Percentiles rank a stretch among this genome's conserved stretches.
phyloP scores from a whole-genome alignment of 2,888 invertebrate genomes.

The Netelia melanura region DNA sequence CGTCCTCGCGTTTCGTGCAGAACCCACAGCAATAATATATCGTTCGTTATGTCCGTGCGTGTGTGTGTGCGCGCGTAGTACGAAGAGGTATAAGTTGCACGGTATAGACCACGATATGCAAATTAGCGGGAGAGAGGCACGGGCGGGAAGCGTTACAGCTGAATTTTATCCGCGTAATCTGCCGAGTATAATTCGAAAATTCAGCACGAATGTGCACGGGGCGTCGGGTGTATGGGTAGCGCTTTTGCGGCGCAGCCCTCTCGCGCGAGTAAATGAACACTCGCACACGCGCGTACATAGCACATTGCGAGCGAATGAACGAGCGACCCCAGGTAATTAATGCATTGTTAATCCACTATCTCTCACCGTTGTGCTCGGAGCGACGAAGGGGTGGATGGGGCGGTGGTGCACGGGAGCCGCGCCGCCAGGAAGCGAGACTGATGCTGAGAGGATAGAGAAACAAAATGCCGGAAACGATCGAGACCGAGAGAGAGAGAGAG shows the following conservation, averaged over 20 bases:
- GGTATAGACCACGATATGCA: slow-evolving; percentile 72
- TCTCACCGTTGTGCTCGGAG: slow-evolving; percentile 67
- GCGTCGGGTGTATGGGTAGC: background rate
- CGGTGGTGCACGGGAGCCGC: slow-evolving; percentile 14
- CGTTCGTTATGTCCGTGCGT: slow-evolving; percentile 15
- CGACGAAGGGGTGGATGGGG: slow-evolving; percentile 52
- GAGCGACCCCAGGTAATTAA: slow-evolving; percentile 77
- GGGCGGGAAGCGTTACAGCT: slow-evolving; percentile 66
- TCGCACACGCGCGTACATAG: slow-evolving; percentile 59
- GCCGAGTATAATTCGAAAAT: slow-evolving; percentile 79
- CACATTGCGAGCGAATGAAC: slow-evolving; percentile 64
- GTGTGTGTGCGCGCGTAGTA: background rate
- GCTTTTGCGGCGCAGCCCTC: background rate
- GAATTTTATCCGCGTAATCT: slow-evolving; percentile 82
- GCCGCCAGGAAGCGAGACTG: slow-evolving; percentile 6
- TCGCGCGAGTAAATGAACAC: slow-evolving; percentile 29
- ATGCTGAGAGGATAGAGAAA: slow-evolving; percentile 22
- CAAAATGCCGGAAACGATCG: slow-evolving; percentile 21
- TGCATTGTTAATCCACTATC: slow-evolving; percentile 81
- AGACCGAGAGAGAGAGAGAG: background rate
- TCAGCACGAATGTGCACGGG: slow-evolving; percentile 64
- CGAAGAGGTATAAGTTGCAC: background rate
- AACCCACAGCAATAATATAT: background rate
- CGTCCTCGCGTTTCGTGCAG: slow-evolving; percentile 47
- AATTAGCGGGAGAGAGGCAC: slow-evolving; percentile 69